Conservation (phyloP, 2,888 invertebrate species). For the Mylabris sibirica region DNA sequence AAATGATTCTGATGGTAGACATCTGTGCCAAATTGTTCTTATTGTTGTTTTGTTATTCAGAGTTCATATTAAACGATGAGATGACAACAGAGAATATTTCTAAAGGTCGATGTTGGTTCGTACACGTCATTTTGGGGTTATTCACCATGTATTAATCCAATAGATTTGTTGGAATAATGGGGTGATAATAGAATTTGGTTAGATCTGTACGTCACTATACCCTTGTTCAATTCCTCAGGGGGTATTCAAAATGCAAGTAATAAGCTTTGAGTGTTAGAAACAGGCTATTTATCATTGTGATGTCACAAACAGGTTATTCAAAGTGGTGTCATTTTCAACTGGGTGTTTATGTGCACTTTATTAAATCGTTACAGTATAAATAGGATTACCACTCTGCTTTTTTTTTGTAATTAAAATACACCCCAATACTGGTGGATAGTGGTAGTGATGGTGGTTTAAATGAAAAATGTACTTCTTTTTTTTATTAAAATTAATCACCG, state of each 20-base stretch:
- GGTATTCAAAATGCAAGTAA: slow-evolving; percentile 29
- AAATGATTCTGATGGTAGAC: background rate
- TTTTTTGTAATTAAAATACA: slow-evolving; percentile 11
- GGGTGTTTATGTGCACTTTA: slow-evolving; percentile 31
- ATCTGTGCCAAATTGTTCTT: slow-evolving; percentile 3
- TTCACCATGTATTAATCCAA: background rate
- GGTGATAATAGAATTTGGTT: slow-evolving; percentile 10
- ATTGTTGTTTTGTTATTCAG: background rate
- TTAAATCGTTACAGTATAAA: slow-evolving; percentile 31
- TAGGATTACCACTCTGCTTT: slow-evolving; percentile 10
- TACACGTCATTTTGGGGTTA: background rate
- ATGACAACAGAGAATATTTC: background rate
- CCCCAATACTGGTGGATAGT: too few relatives aligned
- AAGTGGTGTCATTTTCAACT: slow-evolving; percentile 41
- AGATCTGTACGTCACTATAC: slow-evolving; percentile 1
- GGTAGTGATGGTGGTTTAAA: too few relatives aligned
- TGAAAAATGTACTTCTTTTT: background rate
- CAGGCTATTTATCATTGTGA: slow-evolving; percentile 40
- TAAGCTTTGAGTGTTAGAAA: slow-evolving; percentile 33
- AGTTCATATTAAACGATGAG: background rate
- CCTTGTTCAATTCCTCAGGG: slow-evolving; percentile 6
- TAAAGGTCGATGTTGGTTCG: background rate
- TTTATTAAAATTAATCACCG: slow-evolving; percentile 11
- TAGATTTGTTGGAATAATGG: background rate
- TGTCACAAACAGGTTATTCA: slow-evolving; percentile 43